Percentiles rank a stretch among this genome's conserved stretches.
phyloP scores from a whole-genome alignment of 2,113 vertebrate genomes.

The Phalacrocorax pelagicus region DNA sequence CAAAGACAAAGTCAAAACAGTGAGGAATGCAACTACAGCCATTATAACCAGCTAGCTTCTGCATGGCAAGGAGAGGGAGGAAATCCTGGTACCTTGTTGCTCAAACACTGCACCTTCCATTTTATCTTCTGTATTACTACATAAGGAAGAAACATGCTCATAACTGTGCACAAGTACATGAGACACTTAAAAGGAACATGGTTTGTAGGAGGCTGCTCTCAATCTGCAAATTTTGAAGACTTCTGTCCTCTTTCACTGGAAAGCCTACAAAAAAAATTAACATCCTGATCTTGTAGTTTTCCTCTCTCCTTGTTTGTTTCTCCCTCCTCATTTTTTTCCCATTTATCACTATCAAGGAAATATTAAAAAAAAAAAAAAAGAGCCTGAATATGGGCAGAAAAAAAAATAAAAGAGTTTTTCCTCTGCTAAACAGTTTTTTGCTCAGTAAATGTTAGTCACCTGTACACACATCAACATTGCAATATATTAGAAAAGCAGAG shows the following conservation, averaged over 20 bases:
- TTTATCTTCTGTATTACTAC: neutral
- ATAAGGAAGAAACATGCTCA: neutral
- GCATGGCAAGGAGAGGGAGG: neutral
- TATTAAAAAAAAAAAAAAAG: neutral
- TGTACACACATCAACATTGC: neutral
- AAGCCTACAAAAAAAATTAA: neutral
- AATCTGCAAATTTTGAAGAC: neutral
- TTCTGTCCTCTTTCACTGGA: neutral
- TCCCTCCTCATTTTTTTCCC: neutral
- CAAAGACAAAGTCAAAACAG: neutral
- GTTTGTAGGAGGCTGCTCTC: neutral
- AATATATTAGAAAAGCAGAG: neutral
- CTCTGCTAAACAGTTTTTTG: neutral
- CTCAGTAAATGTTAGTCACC: neutral
- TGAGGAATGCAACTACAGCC: neutral
- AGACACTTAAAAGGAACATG: neutral
- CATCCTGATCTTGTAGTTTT: neutral
- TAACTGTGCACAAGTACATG: neutral
- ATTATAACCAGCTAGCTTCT: neutral
- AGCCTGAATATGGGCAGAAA: neutral
- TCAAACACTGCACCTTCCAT: neutral
- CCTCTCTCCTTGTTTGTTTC: neutral
- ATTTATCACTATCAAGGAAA: neutral
- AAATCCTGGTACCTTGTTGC: neutral
- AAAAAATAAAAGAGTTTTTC: neutral